A percentile compares a stretch with the other conserved stretches of the same genome.
These are phyloP conservation scores for Lymantria monacha DNA, from an alignment of 2,888 invertebrate genomes.

Conservation along the genomic window DNA sequence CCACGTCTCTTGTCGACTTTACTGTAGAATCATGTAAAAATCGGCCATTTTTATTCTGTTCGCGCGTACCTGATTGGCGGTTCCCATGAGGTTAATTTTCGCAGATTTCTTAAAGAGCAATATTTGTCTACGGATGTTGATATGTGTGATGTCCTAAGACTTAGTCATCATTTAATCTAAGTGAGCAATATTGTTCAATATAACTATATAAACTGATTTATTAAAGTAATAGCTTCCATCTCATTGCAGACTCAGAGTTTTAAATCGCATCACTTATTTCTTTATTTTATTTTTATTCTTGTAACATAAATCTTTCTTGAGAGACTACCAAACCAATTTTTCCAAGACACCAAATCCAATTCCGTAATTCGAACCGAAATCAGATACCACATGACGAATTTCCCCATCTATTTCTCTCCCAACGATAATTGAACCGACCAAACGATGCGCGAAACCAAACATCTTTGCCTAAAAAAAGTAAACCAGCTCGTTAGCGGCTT, in stretches of 20 bases:
- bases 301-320: not conserved
- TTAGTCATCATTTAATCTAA: not conserved
- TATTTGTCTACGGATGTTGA: conserved; percentile 46
- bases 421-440: conserved; percentile 32
- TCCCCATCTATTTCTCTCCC: conserved; percentile 10
- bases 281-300: not conserved
- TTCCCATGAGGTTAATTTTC: conserved; percentile 80
- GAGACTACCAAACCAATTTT: not conserved
- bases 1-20: conserved; percentile 70
- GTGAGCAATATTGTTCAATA: too few relatives aligned
- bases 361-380: conserved; percentile 1
- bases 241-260: not conserved
- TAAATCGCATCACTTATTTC: not conserved
- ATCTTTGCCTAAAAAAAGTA: conserved; percentile 33
- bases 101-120: conserved; percentile 57
- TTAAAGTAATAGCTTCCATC: too few relatives aligned
- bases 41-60: conserved; percentile 72
- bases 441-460: conserved; percentile 36
- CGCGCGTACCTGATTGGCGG: conserved; percentile 73
- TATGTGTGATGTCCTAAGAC: not conserved
- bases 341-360: not conserved
- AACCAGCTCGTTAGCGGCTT: conserved; percentile 51
- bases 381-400: conserved; percentile 7
- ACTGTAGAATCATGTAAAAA: conserved; percentile 80
- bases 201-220: too few relatives aligned